Conservation (phyloP, 2,113 vertebrate genomes). For the Taurulus bubalis region DNA sequence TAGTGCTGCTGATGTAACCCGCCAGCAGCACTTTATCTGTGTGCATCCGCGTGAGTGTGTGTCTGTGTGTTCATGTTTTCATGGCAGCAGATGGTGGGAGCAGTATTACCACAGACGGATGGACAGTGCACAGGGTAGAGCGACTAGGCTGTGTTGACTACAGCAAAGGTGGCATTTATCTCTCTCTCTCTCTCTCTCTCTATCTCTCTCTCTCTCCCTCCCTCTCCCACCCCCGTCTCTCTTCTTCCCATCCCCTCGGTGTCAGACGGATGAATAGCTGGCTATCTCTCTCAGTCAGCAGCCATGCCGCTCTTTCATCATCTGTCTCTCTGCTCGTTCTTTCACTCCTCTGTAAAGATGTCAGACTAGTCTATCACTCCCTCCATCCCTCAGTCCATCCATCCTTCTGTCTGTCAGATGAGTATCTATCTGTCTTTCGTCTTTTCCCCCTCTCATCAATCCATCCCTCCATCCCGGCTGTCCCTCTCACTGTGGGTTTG, state of each 20-base stretch:
- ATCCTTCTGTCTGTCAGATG: constrained; percentile 64
- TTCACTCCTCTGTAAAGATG: constrained; percentile 70
- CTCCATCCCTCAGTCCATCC: constrained; percentile 54
- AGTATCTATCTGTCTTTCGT: constrained; percentile 48
- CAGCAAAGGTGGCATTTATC: constrained; percentile 34
- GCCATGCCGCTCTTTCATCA: constrained; percentile 68
- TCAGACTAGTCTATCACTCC: constrained; percentile 66
- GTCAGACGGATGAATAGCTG: constrained; percentile 68
- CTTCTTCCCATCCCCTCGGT: constrained; percentile 45
- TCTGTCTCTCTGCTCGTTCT: constrained; percentile 59
- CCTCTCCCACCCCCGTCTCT: constrained; percentile 17
- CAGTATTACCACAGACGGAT: constrained; percentile 59
- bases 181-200: constrained; percentile 12
- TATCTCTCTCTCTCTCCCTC: not conserved
- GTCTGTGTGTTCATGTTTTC: constrained; percentile 47
- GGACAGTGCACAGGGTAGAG: constrained; percentile 54
- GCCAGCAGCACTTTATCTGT: constrained; percentile 57
- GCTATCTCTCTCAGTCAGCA: constrained; percentile 72
- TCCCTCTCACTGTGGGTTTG: constrained; percentile 8
- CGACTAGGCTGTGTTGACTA: constrained; percentile 57
- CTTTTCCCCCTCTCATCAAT: constrained; percentile 9
- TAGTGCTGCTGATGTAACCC: constrained; percentile 68
- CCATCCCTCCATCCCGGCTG: constrained; percentile 24
- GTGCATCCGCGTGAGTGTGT: constrained; percentile 33
- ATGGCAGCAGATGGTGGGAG: constrained; percentile 74